These are phyloP conservation scores for Desoria tigrina DNA, from an alignment of 2,888 invertebrate genomes.

Conservation along the genomic window DNA sequence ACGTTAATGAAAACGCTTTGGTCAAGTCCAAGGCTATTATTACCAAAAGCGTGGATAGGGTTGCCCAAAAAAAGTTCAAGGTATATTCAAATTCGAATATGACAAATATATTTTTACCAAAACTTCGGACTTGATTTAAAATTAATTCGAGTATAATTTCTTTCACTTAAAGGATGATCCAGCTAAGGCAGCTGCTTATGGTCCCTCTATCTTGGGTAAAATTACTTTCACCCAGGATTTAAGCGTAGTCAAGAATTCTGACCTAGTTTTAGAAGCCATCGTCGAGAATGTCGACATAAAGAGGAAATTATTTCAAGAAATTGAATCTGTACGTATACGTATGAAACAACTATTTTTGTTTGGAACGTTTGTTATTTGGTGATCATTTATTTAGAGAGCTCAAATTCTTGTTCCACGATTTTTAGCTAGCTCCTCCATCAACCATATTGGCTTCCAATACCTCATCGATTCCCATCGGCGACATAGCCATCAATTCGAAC, in stretches of 20 bases:
- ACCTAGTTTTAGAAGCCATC: slow-evolving; percentile 82
- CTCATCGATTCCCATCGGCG: slow-evolving; percentile 61
- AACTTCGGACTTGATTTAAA: no score
- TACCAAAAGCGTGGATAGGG: slow-evolving; percentile 68
- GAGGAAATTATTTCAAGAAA: slow-evolving; percentile 71
- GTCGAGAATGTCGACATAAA: slow-evolving; percentile 78
- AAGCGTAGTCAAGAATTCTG: slow-evolving; percentile 67
- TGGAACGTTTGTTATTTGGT: neutral
- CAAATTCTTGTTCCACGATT: slow-evolving; percentile 13
- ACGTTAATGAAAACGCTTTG: slow-evolving; percentile 70
- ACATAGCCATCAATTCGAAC: slow-evolving; percentile 60
- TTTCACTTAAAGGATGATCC: slow-evolving; percentile 50
- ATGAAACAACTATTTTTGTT: neutral
- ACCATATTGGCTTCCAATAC: slow-evolving; percentile 64
- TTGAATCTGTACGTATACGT: slow-evolving; percentile 65
- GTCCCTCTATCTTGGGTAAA: slow-evolving; percentile 57
- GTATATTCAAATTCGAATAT: slow-evolving; percentile 45
- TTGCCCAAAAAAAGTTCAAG: slow-evolving; percentile 76
- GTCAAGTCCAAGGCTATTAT: slow-evolving; percentile 73
- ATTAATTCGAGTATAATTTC: no score
- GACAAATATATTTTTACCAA: no score
- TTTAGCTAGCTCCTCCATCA: slow-evolving; percentile 55
- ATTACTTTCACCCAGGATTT: slow-evolving; percentile 63
- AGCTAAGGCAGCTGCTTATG: slow-evolving; percentile 57
- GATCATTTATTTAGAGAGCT: slow-evolving; percentile 7